Evolutionary conservation across 2,888 invertebrate genomes (phyloP).

Genomic region (Nasonia oneida): DNA sequence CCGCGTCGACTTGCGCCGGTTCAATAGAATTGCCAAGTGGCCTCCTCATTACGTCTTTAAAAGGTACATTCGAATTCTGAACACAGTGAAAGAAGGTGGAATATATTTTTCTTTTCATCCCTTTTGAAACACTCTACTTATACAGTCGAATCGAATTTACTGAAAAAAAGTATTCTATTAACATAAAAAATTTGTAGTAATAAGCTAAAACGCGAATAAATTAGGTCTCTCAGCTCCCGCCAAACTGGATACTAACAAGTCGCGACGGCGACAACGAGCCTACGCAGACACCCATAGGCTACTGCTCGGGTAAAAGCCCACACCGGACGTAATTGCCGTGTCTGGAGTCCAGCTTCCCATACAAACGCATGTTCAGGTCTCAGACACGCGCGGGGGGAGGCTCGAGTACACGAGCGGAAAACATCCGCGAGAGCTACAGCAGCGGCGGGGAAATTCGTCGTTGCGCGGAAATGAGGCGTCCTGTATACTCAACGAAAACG

Average conservation of each 20-base stretch:
- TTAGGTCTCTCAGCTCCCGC: not conserved
- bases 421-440: not conserved
- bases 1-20: not conserved
- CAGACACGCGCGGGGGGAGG: too few species aligned
- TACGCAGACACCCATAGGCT: not conserved
- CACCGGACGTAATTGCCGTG: slow-evolving; percentile 39
- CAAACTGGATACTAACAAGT: slow-evolving; percentile 4
- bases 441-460: not conserved
- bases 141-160: not conserved
- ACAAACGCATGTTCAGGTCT: not conserved
- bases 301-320: not conserved
- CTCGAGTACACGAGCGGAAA: slow-evolving; percentile 7
- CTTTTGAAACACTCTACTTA: not conserved
- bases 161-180: not conserved
- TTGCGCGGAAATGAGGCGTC: slow-evolving; percentile 56
- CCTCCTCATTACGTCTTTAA: slow-evolving; percentile 34
- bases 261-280: not conserved
- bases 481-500: not conserved
- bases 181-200: not conserved
- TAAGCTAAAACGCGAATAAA: not conserved
- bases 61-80: slow-evolving; percentile 24
- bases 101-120: not conserved
- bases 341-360: slow-evolving; percentile 25
- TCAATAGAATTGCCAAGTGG: slow-evolving; percentile 55
- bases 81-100: not conserved